Evolutionary conservation across 2,113 vertebrate genomes (phyloP).

Genomic region (Lagopus muta): DNA sequence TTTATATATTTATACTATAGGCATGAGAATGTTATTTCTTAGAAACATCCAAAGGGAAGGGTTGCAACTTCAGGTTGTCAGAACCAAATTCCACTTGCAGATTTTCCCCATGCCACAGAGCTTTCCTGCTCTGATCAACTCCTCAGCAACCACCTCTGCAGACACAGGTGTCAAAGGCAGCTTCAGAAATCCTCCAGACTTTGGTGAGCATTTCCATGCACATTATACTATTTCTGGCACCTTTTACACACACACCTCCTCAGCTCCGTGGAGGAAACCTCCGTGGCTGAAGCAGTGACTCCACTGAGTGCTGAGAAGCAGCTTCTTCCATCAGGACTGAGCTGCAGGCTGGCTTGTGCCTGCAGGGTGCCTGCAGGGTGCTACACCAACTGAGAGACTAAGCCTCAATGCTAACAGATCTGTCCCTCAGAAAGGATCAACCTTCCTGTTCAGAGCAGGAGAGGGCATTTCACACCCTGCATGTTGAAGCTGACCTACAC

Average conservation of each 20-base stretch:
- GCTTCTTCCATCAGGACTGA: background rate
- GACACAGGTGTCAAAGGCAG: background rate
- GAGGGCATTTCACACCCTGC: background rate
- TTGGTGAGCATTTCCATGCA: background rate
- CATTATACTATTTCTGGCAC: background rate
- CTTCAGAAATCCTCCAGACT: background rate
- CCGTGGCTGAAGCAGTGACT: background rate
- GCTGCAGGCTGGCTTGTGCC: background rate
- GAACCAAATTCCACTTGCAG: background rate
- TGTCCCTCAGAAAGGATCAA: background rate
- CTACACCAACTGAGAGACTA: background rate
- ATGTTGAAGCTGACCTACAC: background rate
- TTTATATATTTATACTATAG: constrained; percentile 53
- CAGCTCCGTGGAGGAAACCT: background rate
- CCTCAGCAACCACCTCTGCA: rapidly evolving
- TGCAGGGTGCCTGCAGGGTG: background rate
- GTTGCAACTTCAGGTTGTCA: background rate
- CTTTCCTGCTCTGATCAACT: rapidly evolving
- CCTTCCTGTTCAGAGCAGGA: background rate
- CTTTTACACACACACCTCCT: background rate
- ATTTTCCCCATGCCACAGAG: background rate
- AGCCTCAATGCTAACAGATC: background rate
- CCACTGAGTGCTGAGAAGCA: background rate
- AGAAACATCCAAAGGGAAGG: background rate
- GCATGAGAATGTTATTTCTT: background rate